A percentile compares a stretch with the other conserved stretches of the same genome.
Conservation (phyloP, 2,113 vertebrate species). For the Scartelaos histophorus region DNA sequence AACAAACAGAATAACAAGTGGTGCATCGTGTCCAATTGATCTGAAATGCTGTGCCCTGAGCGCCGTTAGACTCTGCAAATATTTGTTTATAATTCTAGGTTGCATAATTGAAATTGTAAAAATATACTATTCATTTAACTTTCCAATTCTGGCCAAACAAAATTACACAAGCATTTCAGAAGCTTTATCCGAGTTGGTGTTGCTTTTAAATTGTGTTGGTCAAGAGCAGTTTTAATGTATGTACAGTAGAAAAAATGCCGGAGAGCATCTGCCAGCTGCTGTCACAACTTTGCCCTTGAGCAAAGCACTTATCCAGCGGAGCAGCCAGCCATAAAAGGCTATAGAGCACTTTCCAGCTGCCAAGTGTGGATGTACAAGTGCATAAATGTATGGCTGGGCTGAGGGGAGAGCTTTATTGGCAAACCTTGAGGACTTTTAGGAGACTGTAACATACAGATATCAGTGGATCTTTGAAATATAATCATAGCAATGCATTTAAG, state of each 20-base stretch:
- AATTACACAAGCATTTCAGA: background rate
- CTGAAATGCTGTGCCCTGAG: slow-evolving; percentile 7
- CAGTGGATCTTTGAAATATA: background rate
- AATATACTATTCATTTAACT: background rate
- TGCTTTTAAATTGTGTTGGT: background rate
- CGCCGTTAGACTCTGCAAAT: background rate
- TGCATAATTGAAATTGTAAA: background rate
- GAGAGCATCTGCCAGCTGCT: background rate
- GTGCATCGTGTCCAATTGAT: slow-evolving; percentile 30
- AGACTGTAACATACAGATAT: slow-evolving; percentile 1
- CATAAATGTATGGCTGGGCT: slow-evolving; percentile 29
- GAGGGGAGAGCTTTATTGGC: slow-evolving; percentile 29
- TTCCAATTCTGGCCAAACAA: background rate
- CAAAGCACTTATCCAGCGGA: slow-evolving; percentile 27
- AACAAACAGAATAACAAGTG: slow-evolving; percentile 56
- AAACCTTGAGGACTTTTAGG: slow-evolving; percentile 6
- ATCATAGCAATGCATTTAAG: background rate
- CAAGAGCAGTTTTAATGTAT: background rate
- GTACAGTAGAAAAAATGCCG: background rate
- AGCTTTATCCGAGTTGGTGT: background rate
- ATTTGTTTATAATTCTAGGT: background rate
- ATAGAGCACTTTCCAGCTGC: slow-evolving; percentile 15
- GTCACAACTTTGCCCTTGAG: slow-evolving; percentile 30
- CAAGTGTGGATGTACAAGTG: slow-evolving; percentile 32
- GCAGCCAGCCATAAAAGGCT: slow-evolving; percentile 8